These are phyloP conservation scores for Cheilinus undulatus DNA, from an alignment of 2,113 vertebrate genomes.

Conservation along the genomic window DNA sequence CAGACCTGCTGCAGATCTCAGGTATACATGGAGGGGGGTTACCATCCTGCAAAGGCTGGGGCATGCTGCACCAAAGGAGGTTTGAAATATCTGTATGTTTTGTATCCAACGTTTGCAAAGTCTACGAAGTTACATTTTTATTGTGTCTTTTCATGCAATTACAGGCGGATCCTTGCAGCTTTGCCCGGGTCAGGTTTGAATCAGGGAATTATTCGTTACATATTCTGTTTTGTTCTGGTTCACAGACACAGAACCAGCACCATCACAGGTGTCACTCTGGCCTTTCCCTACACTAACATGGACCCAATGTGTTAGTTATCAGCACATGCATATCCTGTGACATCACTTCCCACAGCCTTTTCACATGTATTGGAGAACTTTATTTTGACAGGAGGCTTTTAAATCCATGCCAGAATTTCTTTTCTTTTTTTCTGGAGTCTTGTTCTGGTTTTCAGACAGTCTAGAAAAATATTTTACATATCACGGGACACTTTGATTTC, in stretches of 20 bases:
- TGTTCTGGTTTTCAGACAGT: constrained; percentile 65
- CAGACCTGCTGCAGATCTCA: constrained; percentile 13
- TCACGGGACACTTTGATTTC: constrained; percentile 62
- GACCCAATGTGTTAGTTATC: constrained; percentile 75
- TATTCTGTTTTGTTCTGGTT: constrained; percentile 59
- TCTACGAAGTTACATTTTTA: not conserved
- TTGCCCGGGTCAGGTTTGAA: constrained; percentile 20
- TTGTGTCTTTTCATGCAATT: not conserved
- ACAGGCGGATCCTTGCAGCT: not conserved
- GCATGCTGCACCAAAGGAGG: not conserved
- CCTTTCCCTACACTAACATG: constrained; percentile 33
- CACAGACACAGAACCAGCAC: constrained; percentile 29
- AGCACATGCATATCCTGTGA: constrained; percentile 70
- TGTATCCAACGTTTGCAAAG: not conserved
- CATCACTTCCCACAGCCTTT: constrained; percentile 72
- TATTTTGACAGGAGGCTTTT: constrained; percentile 73
- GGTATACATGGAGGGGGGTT: constrained; percentile 7
- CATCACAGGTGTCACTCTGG: constrained; percentile 64
- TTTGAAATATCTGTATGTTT: too few species aligned
- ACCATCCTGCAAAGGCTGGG: constrained; percentile 27
- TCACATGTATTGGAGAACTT: constrained; percentile 55
- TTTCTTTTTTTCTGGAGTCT: constrained; percentile 32
- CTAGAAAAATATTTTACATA: constrained; percentile 70
- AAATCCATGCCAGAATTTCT: constrained; percentile 66
- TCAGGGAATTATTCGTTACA: constrained; percentile 25